Evolutionary conservation across 2,113 vertebrate genomes (phyloP), one percentile per base, ranked within the genome.

Genomic region (Poecile atricapillus): DNA sequence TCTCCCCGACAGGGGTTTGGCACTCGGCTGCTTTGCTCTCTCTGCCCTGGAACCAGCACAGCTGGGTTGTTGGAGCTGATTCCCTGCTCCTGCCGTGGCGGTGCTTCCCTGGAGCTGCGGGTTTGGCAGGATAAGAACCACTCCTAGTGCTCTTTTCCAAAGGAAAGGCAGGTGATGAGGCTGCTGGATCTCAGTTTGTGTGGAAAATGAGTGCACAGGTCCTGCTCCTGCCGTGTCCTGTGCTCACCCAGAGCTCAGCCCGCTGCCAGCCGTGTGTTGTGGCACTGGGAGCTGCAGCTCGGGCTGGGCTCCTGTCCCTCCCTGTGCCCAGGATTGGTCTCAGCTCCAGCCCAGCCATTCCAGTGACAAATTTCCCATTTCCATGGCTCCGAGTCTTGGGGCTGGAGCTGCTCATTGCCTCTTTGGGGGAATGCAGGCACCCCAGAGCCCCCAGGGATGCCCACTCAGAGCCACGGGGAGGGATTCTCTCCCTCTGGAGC

Each of bases 321-420:
- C 4, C 39, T 0, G 58, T 6, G 6, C 82, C 63, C 35, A 1
- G 3, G 71, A 0, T 3, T 0, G 3, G 39, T 7, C 39, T 3
- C 6, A 2, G 76, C 80, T 11, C 67, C 60, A 10, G 39, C 60
- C 24, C 41, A 28, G 50, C 28, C 24, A 0, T 68, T 25, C 49
- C 16, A 0, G 92, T 27, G 92, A 58, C 85, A 52, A 62, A 80
- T 4, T 18, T 19, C 13, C 19, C n/a, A 21, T 18, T 19, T 11
- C 19, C n/a, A 21, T 44, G 52, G 46, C 56, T 1, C 39, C 19
- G 11, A 9, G 15, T 5, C 39, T 1, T 3, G 4, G 78, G 16
- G 56, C 75, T 35, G 64, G 15, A 30, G 13, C 33, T 39, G 92
- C 85, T 52, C 1, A 30, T 85, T 49, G 6, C 79, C 82, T 39